Conservation (phyloP, 2,113 vertebrate genomes). For the Pseudonaja textilis region DNA sequence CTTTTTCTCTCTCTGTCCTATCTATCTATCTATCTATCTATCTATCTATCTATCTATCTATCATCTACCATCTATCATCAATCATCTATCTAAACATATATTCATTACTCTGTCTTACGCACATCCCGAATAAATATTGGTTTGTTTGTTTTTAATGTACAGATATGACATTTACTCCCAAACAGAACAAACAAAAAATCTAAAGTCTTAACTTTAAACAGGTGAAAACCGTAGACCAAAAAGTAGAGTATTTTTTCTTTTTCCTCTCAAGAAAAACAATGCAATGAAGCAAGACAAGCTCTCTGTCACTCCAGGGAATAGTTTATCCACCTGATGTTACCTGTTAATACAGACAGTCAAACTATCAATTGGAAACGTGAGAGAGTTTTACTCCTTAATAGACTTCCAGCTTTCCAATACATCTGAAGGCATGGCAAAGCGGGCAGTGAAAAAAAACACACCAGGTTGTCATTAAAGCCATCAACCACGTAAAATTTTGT, state of each 20-base stretch:
- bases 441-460: not conserved
- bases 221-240: not conserved
- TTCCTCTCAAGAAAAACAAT: not conserved
- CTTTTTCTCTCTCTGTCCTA: too few relatives aligned
- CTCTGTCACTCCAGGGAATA: not conserved
- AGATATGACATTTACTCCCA: not conserved
- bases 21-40: too few relatives aligned
- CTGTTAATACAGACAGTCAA: not conserved
- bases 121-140: not conserved
- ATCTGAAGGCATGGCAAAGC: not conserved
- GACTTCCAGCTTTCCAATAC: not conserved
- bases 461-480: not conserved
- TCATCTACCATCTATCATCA: too few relatives aligned
- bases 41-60: too few relatives aligned
- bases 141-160: not conserved
- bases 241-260: not conserved
- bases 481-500: not conserved
- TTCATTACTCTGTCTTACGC: not conserved
- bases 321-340: not conserved
- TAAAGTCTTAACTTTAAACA: not conserved
- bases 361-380: not conserved
- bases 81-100: too few relatives aligned
- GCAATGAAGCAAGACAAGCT: not conserved
- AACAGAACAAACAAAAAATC: not conserved
- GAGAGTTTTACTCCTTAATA: not conserved